Percentiles rank a stretch among this genome's conserved stretches.
phyloP scores from a whole-genome alignment of 2,888 invertebrate genomes.

The Periphyllus acericola region DNA sequence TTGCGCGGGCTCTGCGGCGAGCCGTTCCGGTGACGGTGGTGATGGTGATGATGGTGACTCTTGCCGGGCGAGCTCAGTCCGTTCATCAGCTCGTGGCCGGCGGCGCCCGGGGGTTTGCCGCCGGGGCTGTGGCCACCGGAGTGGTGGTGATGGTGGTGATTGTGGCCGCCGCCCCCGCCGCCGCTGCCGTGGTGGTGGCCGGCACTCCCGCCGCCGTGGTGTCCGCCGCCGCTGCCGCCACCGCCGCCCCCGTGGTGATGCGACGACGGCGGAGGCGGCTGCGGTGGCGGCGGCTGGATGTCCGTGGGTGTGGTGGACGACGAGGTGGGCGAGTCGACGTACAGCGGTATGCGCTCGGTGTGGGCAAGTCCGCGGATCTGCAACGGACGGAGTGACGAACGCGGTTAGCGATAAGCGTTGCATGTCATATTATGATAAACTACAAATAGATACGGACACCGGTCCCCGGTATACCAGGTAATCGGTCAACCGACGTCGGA shows the following conservation, averaged over 20 bases:
- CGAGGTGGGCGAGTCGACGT: constrained; percentile 52
- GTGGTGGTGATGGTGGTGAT: constrained; percentile 2
- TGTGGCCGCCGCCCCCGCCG: constrained; percentile 30
- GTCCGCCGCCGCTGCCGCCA: not conserved
- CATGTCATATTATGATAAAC: too few relatives aligned
- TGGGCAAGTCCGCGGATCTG: constrained; percentile 78
- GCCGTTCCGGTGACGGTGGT: constrained; percentile 57
- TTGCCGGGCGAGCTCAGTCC: constrained; percentile 44
- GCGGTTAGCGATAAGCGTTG: too few relatives aligned
- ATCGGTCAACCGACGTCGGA: too few relatives aligned
- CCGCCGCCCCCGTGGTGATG: not conserved
- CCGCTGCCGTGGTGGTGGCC: constrained; percentile 11
- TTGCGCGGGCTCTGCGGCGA: constrained; percentile 58
- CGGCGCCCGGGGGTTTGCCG: constrained; percentile 27
- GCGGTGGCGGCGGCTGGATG: constrained; percentile 5
- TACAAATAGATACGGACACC: too few relatives aligned
- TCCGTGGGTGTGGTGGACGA: constrained; percentile 39
- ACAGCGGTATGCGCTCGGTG: constrained; percentile 68
- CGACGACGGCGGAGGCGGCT: not conserved
- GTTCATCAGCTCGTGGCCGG: constrained; percentile 53
- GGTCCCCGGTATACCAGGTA: too few relatives aligned
- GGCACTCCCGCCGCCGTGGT: not conserved
- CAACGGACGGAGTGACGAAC: not conserved
- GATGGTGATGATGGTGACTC: constrained; percentile 52
- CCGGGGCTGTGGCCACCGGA: not conserved